These are phyloP conservation scores for Hapalemur alaotrensis DNA, from an alignment of 2,797 vertebrate species.

Conservation along the genomic window DNA sequence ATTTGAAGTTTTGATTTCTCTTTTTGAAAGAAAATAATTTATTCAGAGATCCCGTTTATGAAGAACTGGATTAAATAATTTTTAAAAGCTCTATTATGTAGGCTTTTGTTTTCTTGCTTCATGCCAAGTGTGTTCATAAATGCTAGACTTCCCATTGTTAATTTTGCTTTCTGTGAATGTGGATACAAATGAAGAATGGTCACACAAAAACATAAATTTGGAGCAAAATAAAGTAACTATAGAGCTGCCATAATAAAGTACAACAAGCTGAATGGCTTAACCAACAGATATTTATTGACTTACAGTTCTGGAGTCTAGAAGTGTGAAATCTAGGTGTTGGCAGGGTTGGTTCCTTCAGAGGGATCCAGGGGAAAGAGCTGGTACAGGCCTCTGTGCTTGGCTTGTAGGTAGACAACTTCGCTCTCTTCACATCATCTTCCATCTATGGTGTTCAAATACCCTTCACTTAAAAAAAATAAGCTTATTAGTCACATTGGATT, in stretches of 20 bases:
- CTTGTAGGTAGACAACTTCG: background rate
- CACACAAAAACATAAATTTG: background rate
- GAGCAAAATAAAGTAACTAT: background rate
- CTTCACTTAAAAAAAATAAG: background rate
- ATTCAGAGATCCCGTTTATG: background rate
- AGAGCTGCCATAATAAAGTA: background rate
- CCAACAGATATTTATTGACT: background rate
- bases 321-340: background rate
- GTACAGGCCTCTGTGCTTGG: background rate
- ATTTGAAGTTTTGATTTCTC: background rate
- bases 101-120: background rate
- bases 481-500: background rate
- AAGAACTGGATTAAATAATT: constrained; percentile 17
- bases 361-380: background rate
- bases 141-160: background rate
- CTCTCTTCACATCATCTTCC: background rate
- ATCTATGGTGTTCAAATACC: background rate
- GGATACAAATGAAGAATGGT: background rate
- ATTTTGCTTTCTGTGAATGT: background rate
- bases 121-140: background rate
- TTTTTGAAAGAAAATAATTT: constrained; percentile 15
- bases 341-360: background rate
- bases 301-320: background rate
- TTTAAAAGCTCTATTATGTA: background rate
- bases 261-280: background rate